Conservation (phyloP, 2,113 vertebrate species). For the Halichoerus grypus region DNA sequence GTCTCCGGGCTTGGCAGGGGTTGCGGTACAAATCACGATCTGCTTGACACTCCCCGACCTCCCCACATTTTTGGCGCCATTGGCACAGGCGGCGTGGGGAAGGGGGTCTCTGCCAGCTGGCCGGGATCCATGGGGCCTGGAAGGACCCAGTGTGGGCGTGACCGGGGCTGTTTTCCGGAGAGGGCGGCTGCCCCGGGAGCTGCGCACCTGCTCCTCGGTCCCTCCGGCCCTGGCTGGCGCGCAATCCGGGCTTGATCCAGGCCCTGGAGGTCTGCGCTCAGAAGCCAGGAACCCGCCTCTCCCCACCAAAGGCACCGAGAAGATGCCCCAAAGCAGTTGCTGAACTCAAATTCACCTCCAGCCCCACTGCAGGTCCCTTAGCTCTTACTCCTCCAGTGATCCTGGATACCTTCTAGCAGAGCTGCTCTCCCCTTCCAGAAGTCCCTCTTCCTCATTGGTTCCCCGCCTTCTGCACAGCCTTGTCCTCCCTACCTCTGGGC, state of each 20-base stretch:
- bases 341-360: not conserved
- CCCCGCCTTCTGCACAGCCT: not conserved
- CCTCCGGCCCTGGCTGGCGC: accelerated
- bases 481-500: not conserved
- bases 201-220: not conserved
- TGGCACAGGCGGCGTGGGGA: not conserved
- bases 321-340: not conserved
- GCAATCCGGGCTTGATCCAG: not conserved
- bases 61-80: not conserved
- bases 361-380: not conserved
- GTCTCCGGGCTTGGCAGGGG: not conserved
- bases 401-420: not conserved
- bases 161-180: not conserved
- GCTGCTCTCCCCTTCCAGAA: not conserved
- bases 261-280: not conserved
- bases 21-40: not conserved
- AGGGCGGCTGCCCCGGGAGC: not conserved
- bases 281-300: not conserved
- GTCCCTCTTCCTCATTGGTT: too few species aligned
- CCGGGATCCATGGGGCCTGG: accelerated
- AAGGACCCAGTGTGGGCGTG: not conserved
- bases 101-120: not conserved
- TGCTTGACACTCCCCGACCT: not conserved
- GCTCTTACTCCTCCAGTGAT: not conserved
- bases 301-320: not conserved